Evolutionary conservation across 1,140 invertebrate genomes (phyloP).

Genomic region (Lordiphosa stackelbergi): DNA sequence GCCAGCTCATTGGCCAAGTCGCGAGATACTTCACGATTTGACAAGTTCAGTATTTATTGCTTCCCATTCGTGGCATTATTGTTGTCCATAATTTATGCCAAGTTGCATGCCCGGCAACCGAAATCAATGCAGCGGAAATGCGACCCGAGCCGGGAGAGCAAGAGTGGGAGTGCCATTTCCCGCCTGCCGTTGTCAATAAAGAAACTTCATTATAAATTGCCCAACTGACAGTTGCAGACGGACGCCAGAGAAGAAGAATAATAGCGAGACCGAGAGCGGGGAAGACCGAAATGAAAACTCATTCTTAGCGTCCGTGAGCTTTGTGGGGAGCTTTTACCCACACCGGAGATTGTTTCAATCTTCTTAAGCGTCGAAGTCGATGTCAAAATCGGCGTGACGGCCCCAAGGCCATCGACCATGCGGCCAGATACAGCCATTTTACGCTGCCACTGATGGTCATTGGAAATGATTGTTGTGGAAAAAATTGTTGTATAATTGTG

Average conservation of each 20-base stretch:
- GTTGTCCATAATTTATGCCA: constrained; percentile 58
- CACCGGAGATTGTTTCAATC: constrained; percentile 69
- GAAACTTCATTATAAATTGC: constrained; percentile 71
- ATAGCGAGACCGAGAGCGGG: constrained; percentile 14
- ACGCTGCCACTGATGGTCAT: constrained; percentile 20
- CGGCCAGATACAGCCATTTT: constrained; percentile 35
- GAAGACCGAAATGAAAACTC: constrained; percentile 33
- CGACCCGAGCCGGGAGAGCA: constrained; percentile 12
- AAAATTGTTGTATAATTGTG: constrained; percentile 64
- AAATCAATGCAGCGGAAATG: constrained; percentile 66
- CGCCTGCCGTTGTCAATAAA: constrained; percentile 52
- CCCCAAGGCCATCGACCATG: constrained; percentile 35
- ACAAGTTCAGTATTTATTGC: constrained; percentile 41
- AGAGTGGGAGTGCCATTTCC: neutral
- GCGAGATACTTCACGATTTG: constrained; percentile 17
- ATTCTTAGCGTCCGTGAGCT: neutral
- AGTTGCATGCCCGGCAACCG: constrained; percentile 45
- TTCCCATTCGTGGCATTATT: constrained; percentile 12
- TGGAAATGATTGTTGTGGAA: constrained; percentile 58
- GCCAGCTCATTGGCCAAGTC: neutral
- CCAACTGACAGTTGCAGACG: constrained; percentile 54
- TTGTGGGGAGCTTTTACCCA: constrained; percentile 47
- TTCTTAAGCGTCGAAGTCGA: constrained; percentile 53
- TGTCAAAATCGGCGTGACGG: constrained; percentile 25
- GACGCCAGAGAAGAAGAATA: constrained; percentile 37